Base-by-base conservation (phyloP, 2,113 vertebrate genomes). In the Corvus moneduloides region DNA sequence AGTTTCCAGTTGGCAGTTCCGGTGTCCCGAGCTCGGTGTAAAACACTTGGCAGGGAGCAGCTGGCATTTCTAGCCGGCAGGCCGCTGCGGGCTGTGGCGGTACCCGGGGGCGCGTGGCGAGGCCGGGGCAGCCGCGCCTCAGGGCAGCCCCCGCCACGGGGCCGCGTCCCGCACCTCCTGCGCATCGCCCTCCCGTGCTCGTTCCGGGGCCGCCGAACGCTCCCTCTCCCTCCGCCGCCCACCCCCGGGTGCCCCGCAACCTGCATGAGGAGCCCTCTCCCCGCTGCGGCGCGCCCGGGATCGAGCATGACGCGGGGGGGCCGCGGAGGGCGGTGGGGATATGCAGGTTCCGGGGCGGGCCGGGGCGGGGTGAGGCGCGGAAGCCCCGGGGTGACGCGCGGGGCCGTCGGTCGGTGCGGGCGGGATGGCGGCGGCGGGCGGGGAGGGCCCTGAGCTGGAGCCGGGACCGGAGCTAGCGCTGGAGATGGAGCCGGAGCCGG, bases 331-430 rank as follows among this genome's bases (percentile, higher is more conserved):
- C 16, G 9, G 90, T 1, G 51, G 21, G 26, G 24, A 5, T 2
- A 32, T 89, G 71, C 90, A 80, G 89, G 58, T 97, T 97, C 95
- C 96, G 94, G 97, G 97, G 95, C 87, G 59, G 67, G 4, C 28
- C 21, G 35, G 48, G 84, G 66, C 21, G 71, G 49, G 63, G 39
- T 28, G 37, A 32, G n/a, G 52, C 19, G 48, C 6, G 87, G 63
- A 73, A 58, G 62, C 84, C 56, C 11, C 2, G 46, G 51, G 22
- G 90, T 69, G 49, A 28, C 72, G 72, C 23, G 46, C 10, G 20
- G 13, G 56, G 37, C 46, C 21, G 37, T 72, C 39, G 21, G 21
- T 32, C 56, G 7, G 66, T 71, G 55, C 55, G 16, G 67, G 67
- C 30, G 46, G 66, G 44, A 83, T 83, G 55, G 32, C 69, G 35